Percentiles rank a stretch among this genome's conserved stretches.
Conservation (phyloP, 2,888 invertebrate genomes). For the Diplolepis rosae region DNA sequence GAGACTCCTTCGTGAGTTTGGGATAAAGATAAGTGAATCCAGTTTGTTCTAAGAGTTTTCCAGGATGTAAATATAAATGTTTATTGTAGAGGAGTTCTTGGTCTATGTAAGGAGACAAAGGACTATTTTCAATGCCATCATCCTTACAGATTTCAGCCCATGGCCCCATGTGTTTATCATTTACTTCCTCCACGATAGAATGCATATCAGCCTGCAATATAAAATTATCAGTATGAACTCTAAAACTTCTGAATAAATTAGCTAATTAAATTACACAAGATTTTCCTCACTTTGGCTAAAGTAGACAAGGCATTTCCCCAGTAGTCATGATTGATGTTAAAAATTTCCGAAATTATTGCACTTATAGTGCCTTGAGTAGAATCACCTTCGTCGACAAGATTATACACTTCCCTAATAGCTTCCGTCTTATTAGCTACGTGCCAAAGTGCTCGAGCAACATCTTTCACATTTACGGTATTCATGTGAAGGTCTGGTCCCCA, state of each 20-base stretch:
- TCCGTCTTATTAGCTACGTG: constrained; percentile 77
- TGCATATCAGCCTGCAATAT: constrained; percentile 84
- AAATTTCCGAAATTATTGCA: constrained; percentile 86
- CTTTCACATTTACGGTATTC: constrained; percentile 91
- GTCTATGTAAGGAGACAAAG: constrained; percentile 90
- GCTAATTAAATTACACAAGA: constrained; percentile 16
- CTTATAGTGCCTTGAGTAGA: constrained; percentile 91
- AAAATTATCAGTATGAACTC: no score
- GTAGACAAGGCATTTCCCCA: constrained; percentile 88
- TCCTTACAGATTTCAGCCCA: constrained; percentile 91
- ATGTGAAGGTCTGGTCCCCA: constrained; percentile 90
- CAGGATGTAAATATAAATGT: constrained; percentile 84
- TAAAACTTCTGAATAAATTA: no score
- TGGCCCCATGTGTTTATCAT: constrained; percentile 93
- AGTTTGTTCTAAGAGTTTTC: constrained; percentile 76
- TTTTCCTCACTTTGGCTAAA: constrained; percentile 81
- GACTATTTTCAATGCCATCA: constrained; percentile 86
- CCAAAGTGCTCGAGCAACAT: constrained; percentile 90
- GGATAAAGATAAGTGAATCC: constrained; percentile 80
- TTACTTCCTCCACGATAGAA: constrained; percentile 90
- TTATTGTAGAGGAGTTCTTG: constrained; percentile 88
- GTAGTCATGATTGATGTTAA: constrained; percentile 90
- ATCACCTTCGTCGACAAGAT: constrained; percentile 88
- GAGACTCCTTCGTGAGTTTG: constrained; percentile 77
- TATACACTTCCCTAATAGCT: constrained; percentile 81